Conservation (phyloP, 2,113 vertebrate species). For the Riparia riparia region DNA sequence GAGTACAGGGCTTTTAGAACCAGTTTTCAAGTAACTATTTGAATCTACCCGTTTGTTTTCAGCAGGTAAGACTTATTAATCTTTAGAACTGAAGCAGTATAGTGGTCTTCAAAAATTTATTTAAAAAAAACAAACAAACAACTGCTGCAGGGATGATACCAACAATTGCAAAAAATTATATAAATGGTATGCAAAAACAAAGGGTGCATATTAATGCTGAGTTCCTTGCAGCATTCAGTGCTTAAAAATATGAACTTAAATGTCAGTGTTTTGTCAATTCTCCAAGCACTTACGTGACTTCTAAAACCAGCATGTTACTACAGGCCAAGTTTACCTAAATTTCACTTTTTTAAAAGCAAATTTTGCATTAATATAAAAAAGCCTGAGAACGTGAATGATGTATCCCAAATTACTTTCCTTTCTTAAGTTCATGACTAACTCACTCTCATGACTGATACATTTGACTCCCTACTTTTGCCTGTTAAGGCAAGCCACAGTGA, state of each 20-base stretch:
- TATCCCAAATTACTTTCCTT: not conserved
- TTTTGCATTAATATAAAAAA: not conserved
- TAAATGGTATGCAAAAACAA: not conserved
- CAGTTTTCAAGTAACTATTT: not conserved
- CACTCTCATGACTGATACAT: not conserved
- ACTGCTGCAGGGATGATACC: not conserved
- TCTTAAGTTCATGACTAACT: conserved; percentile 15
- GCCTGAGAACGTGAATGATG: not conserved
- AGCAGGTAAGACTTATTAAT: not conserved
- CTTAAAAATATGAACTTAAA: not conserved
- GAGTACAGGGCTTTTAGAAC: not conserved
- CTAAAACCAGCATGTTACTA: not conserved
- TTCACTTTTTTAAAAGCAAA: not conserved
- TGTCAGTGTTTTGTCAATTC: not conserved
- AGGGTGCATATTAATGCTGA: not conserved
- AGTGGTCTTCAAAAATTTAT: not conserved
- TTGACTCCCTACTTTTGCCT: not conserved
- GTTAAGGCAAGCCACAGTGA: not conserved
- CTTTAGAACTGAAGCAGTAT: not conserved
- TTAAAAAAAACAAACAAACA: not conserved
- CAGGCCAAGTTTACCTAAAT: not conserved
- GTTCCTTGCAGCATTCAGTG: not conserved
- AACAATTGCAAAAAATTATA: not conserved
- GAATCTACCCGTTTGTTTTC: not conserved
- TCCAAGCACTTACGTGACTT: not conserved